A percentile compares a stretch with the other conserved stretches of the same genome.
These are phyloP conservation scores for Rhineura floridana DNA, from an alignment of 2,113 vertebrate species.

Conservation along the genomic window DNA sequence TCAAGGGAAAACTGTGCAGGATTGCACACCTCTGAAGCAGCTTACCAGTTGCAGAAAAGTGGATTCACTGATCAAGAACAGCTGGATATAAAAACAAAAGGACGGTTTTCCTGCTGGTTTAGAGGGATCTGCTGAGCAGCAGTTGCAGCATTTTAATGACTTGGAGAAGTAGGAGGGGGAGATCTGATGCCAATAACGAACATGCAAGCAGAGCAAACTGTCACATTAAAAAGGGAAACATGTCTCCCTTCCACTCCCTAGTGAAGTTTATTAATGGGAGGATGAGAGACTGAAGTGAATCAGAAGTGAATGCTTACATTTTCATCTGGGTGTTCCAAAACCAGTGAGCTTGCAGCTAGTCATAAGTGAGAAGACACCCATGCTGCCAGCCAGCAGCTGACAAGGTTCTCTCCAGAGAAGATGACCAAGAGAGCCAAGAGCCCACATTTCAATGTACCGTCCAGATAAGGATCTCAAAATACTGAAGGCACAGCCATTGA, in stretches of 20 bases:
- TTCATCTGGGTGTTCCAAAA: not conserved
- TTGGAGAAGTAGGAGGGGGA: not conserved
- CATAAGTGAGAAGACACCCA: not conserved
- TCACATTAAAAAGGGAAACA: constrained; percentile 3
- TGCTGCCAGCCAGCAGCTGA: not conserved
- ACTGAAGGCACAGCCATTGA: not conserved
- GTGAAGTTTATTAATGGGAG: not conserved
- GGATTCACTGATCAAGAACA: not conserved
- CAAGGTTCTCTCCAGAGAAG: not conserved
- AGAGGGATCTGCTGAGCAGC: not conserved
- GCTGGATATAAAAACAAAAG: not conserved
- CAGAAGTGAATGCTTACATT: not conserved
- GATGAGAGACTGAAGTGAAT: constrained; percentile 9
- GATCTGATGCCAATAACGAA: not conserved
- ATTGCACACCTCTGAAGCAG: not conserved
- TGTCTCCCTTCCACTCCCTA: not conserved
- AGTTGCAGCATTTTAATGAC: not conserved
- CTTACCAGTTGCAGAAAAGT: not conserved
- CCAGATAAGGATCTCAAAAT: not conserved
- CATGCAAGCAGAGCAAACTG: constrained; percentile 13
- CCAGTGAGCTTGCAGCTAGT: accelerated
- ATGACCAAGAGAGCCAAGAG: not conserved
- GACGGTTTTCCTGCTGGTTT: accelerated
- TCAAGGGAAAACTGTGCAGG: no score
- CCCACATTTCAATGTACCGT: not conserved